Conservation (phyloP, 2,888 invertebrate species). For the Eugnorisma glareosa region DNA sequence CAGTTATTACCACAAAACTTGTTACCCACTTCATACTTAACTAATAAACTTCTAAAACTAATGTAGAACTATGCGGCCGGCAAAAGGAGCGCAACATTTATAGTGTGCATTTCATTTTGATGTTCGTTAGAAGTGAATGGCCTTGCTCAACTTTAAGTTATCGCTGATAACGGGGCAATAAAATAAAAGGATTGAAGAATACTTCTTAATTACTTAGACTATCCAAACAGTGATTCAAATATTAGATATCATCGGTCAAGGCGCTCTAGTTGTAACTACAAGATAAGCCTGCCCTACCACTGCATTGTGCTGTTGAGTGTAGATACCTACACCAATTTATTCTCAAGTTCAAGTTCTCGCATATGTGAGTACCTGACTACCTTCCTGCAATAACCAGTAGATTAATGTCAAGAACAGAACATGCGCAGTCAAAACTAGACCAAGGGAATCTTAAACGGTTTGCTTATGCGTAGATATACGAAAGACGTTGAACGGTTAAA, state of each 20-base stretch:
- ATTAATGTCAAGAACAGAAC: constrained; percentile 49
- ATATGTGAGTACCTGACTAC: not conserved
- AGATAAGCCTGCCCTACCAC: constrained; percentile 25
- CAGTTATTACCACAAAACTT: constrained; percentile 38
- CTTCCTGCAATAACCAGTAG: not conserved
- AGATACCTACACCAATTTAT: constrained; percentile 10
- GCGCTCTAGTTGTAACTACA: constrained; percentile 8
- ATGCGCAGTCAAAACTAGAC: constrained; percentile 31
- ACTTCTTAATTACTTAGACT: constrained; percentile 36
- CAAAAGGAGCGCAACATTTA: constrained; percentile 47
- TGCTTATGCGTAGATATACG: not conserved
- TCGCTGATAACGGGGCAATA: constrained; percentile 54
- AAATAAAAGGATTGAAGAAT: constrained; percentile 49
- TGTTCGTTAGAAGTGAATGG: constrained; percentile 46
- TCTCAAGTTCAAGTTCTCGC: constrained; percentile 37
- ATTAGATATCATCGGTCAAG: constrained; percentile 36
- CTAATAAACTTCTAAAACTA: constrained; percentile 24
- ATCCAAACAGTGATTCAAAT: constrained; percentile 35
- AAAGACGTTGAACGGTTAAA: not conserved
- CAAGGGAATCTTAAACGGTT: constrained; percentile 33
- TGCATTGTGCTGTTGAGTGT: not conserved
- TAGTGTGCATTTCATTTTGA: constrained; percentile 40
- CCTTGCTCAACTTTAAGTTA: constrained; percentile 52
- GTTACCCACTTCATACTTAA: constrained; percentile 43
- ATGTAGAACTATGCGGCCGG: constrained; percentile 33